Conservation (phyloP, 1,140 invertebrate genomes). For the Drosophila bipectinata region DNA sequence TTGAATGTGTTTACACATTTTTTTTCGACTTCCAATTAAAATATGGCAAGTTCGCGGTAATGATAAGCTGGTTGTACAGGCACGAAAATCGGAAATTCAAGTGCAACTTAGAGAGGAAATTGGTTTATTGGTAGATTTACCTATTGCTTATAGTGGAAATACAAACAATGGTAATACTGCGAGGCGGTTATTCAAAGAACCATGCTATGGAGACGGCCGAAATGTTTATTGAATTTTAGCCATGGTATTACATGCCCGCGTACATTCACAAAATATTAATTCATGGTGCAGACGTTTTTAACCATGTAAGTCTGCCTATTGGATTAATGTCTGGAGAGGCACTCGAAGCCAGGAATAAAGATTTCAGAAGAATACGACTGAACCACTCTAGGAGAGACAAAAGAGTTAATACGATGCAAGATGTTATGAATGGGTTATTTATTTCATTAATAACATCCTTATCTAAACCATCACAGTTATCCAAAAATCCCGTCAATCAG, state of each 20-base stretch:
- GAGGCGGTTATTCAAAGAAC: too few relatives aligned
- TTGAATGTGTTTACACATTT: too few relatives aligned
- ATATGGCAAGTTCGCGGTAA: too few relatives aligned
- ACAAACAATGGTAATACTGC: constrained; percentile 2
- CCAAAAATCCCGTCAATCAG: too few relatives aligned
- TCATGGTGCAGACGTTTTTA: too few relatives aligned
- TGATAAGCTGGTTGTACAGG: not conserved
- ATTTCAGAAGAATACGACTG: constrained; percentile 8
- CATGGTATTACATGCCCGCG: too few relatives aligned
- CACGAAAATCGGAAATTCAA: not conserved
- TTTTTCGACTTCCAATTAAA: too few relatives aligned
- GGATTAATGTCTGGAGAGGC: constrained; percentile 11
- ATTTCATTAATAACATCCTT: not conserved
- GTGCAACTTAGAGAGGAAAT: constrained; percentile 10
- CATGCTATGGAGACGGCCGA: too few relatives aligned
- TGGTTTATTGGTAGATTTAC: constrained; percentile 10
- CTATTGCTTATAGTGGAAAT: constrained; percentile 19
- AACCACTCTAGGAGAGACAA: constrained; percentile 3
- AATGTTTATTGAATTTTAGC: too few relatives aligned
- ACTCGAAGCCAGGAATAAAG: constrained; percentile 19
- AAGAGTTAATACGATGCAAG: constrained; percentile 6
- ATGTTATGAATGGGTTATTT: constrained; percentile 5
- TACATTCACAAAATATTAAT: too few relatives aligned
- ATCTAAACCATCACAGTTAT: too few relatives aligned
- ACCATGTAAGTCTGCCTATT: not conserved